Base-by-base conservation (phyloP, 2,888 invertebrate species). In the Aporophyla lueneburgensis region DNA sequence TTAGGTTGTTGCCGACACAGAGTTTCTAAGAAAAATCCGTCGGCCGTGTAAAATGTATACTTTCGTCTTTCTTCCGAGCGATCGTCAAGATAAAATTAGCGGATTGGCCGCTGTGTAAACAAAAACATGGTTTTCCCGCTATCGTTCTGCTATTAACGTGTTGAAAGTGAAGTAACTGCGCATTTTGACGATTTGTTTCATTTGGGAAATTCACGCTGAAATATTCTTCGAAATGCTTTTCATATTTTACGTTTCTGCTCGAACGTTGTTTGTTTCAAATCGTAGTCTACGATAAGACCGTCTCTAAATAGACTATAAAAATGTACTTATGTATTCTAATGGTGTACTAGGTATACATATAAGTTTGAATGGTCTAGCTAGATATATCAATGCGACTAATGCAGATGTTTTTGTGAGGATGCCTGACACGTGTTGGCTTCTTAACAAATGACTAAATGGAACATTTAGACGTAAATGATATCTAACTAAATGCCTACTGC, bases 41-140 rank as follows among this genome's bases (percentile, higher is more conserved):
- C 63, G 63, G 69, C 61, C 74, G 75, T 79, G 85, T 80, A 87
- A 84, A 84, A 81, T 84, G 58, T 79, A 80, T 54, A 83, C 89
- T 88, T 89, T 88, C 86, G 79, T 85, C 89, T 88, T 88, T 88
- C 84, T 86, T 87, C 82, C 86, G 78, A 79, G 76, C 71, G 80
- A 84, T 78, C 80, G 74, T 76, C 74, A 68, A 80, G 84, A 87
- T 84, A 89, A 86, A 89, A 87, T 89, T 88, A 89, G 88, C 89
- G 66, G 79, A 81, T 67, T 80, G 76, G 78, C 76, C 80, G 67
- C 65, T 72, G 70, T 56, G 87, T 91, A 90, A 91, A 91, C 90
- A 88, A 87, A 89, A 89, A 89, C 90, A 87, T 79, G 86, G 86
- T 80, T 87, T 91, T 91, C 88, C 87, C 87, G 89, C 72, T 74